Conservation (phyloP, 2,113 vertebrate species). For the Pandion haliaetus region DNA sequence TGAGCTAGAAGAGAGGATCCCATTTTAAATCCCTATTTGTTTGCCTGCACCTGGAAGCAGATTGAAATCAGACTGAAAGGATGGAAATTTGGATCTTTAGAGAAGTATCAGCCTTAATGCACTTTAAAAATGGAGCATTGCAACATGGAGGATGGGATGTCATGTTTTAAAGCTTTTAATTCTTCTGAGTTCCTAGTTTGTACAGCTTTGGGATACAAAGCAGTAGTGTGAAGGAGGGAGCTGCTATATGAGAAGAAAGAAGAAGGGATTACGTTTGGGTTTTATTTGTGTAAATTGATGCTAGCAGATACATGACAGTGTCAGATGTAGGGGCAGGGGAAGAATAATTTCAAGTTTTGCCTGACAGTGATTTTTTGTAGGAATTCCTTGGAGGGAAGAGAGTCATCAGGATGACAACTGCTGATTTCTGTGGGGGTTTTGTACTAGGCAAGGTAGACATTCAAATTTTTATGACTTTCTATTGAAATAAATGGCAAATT, state of each 20-base stretch:
- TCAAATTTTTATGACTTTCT: not conserved
- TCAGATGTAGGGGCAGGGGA: not conserved
- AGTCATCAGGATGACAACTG: not conserved
- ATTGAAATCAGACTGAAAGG: not conserved
- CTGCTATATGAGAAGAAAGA: not conserved
- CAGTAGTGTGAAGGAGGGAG: not conserved
- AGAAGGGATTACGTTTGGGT: not conserved
- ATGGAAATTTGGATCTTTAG: not conserved
- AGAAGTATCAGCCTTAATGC: not conserved
- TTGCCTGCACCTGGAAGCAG: not conserved
- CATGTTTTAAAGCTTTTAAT: not conserved
- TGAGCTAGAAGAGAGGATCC: not conserved
- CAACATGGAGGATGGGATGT: not conserved
- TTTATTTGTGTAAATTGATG: not conserved
- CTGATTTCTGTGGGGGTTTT: not conserved
- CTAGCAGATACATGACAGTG: not conserved
- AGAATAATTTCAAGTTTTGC: not conserved
- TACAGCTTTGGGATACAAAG: not conserved
- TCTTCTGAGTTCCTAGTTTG: not conserved
- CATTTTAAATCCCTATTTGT: not conserved
- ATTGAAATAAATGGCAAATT: not conserved
- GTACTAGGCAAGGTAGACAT: not conserved
- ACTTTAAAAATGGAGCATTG: not conserved
- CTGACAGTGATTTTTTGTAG: not conserved
- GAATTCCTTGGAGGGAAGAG: not conserved